Base-by-base conservation (phyloP, 2,888 invertebrate species). In the Dermolepida albohirtum region DNA sequence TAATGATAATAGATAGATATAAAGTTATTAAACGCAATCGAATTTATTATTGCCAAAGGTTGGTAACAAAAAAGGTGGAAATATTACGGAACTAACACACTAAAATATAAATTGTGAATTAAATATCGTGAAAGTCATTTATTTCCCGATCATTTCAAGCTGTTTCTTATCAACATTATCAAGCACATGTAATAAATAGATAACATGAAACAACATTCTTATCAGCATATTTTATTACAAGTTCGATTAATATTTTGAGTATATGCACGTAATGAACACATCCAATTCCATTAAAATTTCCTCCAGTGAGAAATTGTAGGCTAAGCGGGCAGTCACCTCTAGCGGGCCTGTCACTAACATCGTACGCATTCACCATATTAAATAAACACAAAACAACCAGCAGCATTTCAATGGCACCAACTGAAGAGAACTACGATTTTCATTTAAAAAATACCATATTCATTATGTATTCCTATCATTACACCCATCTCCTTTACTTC, bases 361-460 rank as follows among this genome's bases (percentile, higher is more conserved):
- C 54, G 57, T 64, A 70, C 70, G 70, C 70, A 70, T 64, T 70
- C 59, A 44, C 67, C 70, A 70, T 70, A 70, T 65, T 55, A 69
- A 34, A 69, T 69, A 54, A 67, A 59, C 12, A 62, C 29, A 55
- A 67, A 49, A 67, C 67, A 47, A 34, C 47, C 44, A 44, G 44
- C 34, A 65, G 65, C 44, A 52, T 54, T 65, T 55, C 55, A 52
- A 65, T 54, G n/a, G 55, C 54, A 55, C 17, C 34, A 47, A 55
- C 55, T 5, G 55, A 55, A 44, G 27, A 52, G 54, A 44, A 29
- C 29, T 47, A 59, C 29, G 12, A 59, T 29, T 29, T 59, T 59
- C 44, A 44, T 44, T 59, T 11, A 44, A 29, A 59, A 44, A 59
- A 59, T 59, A 11, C 41, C 39, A 43, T 64, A 51, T 27, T 41